Evolutionary conservation across 2,888 invertebrate genomes (phyloP), one percentile per base, ranked within the genome.

Genomic region (Dicyrtoma fusca): DNA sequence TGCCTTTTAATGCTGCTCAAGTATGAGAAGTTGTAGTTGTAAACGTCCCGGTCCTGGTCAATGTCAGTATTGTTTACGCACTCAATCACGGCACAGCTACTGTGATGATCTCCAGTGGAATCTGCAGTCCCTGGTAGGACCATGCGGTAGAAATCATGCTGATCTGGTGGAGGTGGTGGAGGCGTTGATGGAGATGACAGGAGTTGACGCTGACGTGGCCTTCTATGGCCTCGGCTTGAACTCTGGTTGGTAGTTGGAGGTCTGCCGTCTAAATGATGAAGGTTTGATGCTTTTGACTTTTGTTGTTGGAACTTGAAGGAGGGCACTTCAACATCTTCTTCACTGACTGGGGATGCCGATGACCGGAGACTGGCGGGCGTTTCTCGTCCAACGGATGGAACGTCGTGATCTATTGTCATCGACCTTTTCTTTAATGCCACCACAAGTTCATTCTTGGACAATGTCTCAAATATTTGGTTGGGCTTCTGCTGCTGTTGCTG

Each of bases 111-210:
- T n/a, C n/a, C n/a, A n/a, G n/a, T n/a, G n/a, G n/a, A n/a, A n/a
- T n/a, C n/a, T n/a, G n/a, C 10, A 8, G 55, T 53, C n/a, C 10
- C 19, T 26, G 42, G 68, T 13, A 23, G 49, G 53, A 51, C 34
- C 14, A 13, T 62, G 5, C 49, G 47, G 17, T 64, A 47, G 14
- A 47, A 45, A 23, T 64, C 64, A 44, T 47, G 49, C 21, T 47
- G 47, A 64, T 64, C 44, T 13, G 69, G 62, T 23, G 70, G 70
- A n/a, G 70, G 70, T 1, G 70, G 70, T 14, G 70, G 70, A 19
- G 70, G 70, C 6, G 70, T 26, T 26, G 51, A 45, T 1, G 70
- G 70, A 23, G 49, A 34, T 47, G 49, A 34, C 19, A 62, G 19
- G 3, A 51, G 21, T 53, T 70, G 70, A n/a, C 70, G 45, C 34